A percentile compares a stretch with the other conserved stretches of the same genome.
Evolutionary conservation across 2,888 invertebrate species (phyloP).

Genomic region (Platynereis dumerilii): DNA sequence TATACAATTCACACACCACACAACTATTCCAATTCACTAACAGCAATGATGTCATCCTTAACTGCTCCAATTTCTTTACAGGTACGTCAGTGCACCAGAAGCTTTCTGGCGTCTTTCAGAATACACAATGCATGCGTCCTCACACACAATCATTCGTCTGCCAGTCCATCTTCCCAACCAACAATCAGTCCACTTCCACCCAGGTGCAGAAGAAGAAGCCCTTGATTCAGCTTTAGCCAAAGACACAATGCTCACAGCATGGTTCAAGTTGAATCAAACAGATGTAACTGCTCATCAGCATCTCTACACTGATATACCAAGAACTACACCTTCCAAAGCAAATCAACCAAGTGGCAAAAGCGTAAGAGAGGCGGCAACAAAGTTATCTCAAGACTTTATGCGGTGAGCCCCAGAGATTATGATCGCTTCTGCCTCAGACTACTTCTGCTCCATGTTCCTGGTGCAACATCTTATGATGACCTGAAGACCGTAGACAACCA

Average conservation of each 20-base stretch:
- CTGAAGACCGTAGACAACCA: conserved; percentile 44
- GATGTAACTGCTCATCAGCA: not conserved
- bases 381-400: too few relatives aligned
- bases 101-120: conserved; percentile 46
- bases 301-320: not conserved
- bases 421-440: conserved; percentile 22
- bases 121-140: conserved; percentile 26
- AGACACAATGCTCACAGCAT: conserved; percentile 2
- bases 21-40: too few relatives aligned
- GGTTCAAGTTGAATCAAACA: not conserved
- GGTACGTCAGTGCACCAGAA: conserved; percentile 51
- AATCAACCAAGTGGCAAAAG: too few relatives aligned
- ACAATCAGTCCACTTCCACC: not conserved
- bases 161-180: not conserved
- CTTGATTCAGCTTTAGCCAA: not conserved
- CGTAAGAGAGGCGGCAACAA: too few relatives aligned
- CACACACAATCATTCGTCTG: conserved; percentile 1
- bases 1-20: too few relatives aligned
- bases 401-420: not conserved
- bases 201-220: not conserved
- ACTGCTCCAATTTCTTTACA: too few relatives aligned
- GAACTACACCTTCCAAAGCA: not conserved
- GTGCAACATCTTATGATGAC: too few relatives aligned
- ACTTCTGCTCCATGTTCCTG: too few relatives aligned
- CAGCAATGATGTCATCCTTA: too few relatives aligned